Evolutionary conservation across 2,113 vertebrate species (phyloP), one percentile per base, ranked within the genome.

Genomic region (Ophiodon elongatus): DNA sequence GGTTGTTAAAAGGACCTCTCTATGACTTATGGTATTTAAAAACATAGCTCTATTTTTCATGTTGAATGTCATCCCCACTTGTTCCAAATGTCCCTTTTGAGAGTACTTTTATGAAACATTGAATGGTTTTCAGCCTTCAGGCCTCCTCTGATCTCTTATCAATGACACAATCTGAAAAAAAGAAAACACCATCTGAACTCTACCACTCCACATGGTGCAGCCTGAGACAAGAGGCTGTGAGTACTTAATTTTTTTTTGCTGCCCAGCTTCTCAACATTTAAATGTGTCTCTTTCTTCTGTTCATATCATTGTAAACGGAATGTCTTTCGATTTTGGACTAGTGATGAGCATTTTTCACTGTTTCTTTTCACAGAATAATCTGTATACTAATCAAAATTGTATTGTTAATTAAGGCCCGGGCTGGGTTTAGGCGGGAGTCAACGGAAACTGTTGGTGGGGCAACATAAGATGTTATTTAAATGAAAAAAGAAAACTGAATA

Each of bases 101-200:
- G 67, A 78, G 56, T 54, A 7, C 13, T 74, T 62, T 25, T 60
- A 50, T 78, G 60, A 72, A 76, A 50, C n/a, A 8, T 54, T 19
- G 15, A 56, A 27, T 29, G 77, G 27, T 37, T 66, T 80, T 10
- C 27, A 45, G 73, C 35, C 83, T 71, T 33, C 62, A 39, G 78
- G 83, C 66, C 83, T 71, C 72, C 35, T 76, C 56, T 78, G 84
- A 73, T 73, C 79, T 68, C 56, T 67, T 17, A 72, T 68, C 23
- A 85, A 21, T 76, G 72, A 76, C 83, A 84, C 23, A 33, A 45
- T 31, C 59, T 65, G 37, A 69, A 62, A 69, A 73, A 54, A 19
- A 37, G 1, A 56, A 3, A 54, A 45, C 43, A 54, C 56, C 27
- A 39, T 57, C 52, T 67, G 25, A 59, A 25, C 11, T 29, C 4